These are phyloP conservation scores for Drosophila tsacasi DNA, from an alignment of 1,140 invertebrate genomes.

Conservation along the genomic window DNA sequence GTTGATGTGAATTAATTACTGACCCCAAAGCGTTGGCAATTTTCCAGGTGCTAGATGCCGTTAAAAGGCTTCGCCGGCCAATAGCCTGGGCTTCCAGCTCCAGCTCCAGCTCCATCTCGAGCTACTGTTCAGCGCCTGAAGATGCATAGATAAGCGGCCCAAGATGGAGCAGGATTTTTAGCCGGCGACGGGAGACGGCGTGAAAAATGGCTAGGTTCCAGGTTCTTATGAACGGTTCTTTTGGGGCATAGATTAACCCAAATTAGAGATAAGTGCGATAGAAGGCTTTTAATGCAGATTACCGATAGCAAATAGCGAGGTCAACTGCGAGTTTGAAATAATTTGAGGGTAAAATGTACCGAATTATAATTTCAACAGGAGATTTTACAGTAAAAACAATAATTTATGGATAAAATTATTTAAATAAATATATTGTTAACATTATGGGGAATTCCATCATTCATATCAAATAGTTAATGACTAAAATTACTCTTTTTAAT, in stretches of 20 bases:
- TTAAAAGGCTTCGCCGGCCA: conserved; percentile 56
- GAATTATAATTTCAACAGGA: background rate
- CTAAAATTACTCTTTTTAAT: background rate
- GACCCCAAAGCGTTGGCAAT: conserved; percentile 74
- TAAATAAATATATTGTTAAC: background rate
- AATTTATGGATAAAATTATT: background rate
- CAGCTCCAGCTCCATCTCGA: conserved; percentile 4
- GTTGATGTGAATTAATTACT: conserved; percentile 80
- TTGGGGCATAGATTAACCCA: conserved; percentile 55
- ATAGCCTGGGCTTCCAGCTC: conserved; percentile 14
- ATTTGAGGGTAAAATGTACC: conserved; percentile 1
- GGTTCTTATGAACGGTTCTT: conserved; percentile 37
- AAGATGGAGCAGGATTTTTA: conserved; percentile 35
- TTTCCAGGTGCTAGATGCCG: conserved; percentile 66
- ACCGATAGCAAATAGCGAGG: conserved; percentile 17
- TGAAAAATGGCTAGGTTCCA: conserved; percentile 4
- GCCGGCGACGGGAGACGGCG: background rate
- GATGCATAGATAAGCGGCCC: conserved; percentile 64
- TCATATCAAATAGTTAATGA: background rate
- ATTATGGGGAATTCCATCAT: background rate
- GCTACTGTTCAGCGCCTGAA: conserved; percentile 62
- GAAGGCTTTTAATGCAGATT: conserved; percentile 34
- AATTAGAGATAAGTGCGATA: conserved; percentile 41
- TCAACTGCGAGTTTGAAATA: conserved; percentile 13
- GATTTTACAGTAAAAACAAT: background rate